Evolutionary conservation across 2,888 invertebrate genomes (phyloP), one percentile per base, ranked within the genome.

Genomic region (Diogma glabrata): DNA sequence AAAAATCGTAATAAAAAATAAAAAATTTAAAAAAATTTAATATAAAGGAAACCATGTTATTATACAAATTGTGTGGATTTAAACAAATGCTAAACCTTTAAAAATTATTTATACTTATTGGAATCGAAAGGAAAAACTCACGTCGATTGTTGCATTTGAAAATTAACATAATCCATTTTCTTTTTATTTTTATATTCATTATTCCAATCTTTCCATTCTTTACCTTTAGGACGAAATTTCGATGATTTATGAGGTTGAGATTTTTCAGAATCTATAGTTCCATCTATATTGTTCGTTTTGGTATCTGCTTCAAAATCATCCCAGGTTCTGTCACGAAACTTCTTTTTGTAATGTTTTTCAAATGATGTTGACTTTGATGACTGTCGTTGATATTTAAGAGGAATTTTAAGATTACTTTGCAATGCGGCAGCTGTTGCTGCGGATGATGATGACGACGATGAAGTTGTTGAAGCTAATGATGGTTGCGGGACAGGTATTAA

Each of bases 311-410:
- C 82, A 12, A 22, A 43, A 7, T 43, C 43, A 14, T 43, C 47
- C 82, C 82, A 65, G 73, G 80, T 72, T 76, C 84, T 63, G 79
- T 85, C 84, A 71, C 87, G 87, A 71, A 84, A 84, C 63, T 87
- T 87, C 73, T 88, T 89, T 71, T 89, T 88, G 69, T 87, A 88
- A 70, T 86, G 86, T 58, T 78, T 76, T 60, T 80, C 79, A 1
- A 74, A 71, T 61, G 68, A 55, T 60, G 33, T 33, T 33, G 22
- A n/a, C 14, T 59, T 57, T 54, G 67, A 69, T 3, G 69, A 69
- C 57, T 78, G 75, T 28, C 79, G 70, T 60, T 79, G 79, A 63
- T 79, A 79, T 60, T 79, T 77, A 9, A 77, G 62, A 5, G 79
- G 78, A 63, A 69, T 75, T 63, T 60, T 75, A 57, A 60, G 71